These are phyloP conservation scores for Entomobrya proxima DNA, from an alignment of 2,888 invertebrate species.

Conservation along the genomic window DNA sequence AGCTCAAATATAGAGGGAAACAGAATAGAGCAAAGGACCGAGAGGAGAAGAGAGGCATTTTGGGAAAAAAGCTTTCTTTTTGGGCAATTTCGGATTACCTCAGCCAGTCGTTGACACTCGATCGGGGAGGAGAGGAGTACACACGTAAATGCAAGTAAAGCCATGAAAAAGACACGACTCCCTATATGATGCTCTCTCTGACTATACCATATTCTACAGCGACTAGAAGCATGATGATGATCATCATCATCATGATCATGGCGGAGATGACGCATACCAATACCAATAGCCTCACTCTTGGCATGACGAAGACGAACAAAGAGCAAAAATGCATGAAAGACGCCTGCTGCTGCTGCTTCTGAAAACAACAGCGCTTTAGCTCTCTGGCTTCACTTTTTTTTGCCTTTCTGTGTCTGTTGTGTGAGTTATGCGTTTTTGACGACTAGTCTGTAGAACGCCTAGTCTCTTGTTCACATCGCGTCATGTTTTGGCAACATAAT, in stretches of 20 bases:
- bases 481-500: too few relatives aligned
- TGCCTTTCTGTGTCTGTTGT: too few relatives aligned
- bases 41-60: neutral
- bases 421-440: too few relatives aligned
- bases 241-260: neutral
- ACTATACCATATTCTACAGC: too few relatives aligned
- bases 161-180: neutral
- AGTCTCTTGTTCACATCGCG: too few relatives aligned
- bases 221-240: neutral
- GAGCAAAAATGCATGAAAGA: neutral
- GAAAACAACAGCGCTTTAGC: too few relatives aligned
- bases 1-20: neutral
- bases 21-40: neutral
- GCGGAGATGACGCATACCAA: slow-evolving; percentile 45
- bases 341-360: too few relatives aligned
- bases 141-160: slow-evolving; percentile 11
- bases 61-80: slow-evolving; percentile 33
- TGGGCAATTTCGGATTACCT: slow-evolving; percentile 65
- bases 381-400: too few relatives aligned
- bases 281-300: slow-evolving; percentile 7
- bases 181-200: too few relatives aligned
- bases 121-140: slow-evolving; percentile 10
- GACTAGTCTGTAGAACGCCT: too few relatives aligned
- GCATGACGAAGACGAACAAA: neutral
- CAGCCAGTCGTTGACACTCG: slow-evolving; percentile 67